phyloP scores from a whole-genome alignment of 1,140 invertebrate genomes.

The Maniola jurtina region DNA sequence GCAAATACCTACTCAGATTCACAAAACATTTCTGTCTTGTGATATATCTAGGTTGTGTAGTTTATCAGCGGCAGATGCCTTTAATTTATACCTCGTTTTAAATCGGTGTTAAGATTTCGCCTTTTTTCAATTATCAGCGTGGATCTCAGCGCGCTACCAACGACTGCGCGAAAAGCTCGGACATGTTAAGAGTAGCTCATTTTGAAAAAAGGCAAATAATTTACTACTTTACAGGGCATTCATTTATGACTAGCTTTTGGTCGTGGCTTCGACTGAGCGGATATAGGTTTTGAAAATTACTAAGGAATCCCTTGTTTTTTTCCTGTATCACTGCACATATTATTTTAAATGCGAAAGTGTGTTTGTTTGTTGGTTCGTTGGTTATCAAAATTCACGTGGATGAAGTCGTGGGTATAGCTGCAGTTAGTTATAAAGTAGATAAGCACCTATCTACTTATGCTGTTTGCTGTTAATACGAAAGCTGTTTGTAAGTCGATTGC shows the following conservation, averaged over 20 bases:
- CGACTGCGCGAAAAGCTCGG: neutral
- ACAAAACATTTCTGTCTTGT: no score
- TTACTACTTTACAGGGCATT: slow-evolving; percentile 1
- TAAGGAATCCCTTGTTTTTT: no score
- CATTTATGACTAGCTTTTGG: neutral
- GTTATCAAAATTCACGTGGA: no score
- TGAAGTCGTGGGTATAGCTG: no score
- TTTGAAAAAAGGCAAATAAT: slow-evolving; percentile 4
- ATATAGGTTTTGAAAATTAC: neutral
- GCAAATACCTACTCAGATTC: no score
- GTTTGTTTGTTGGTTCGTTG: no score
- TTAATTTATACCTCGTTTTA: slow-evolving; percentile 15
- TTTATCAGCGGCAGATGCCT: neutral
- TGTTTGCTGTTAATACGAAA: no score
- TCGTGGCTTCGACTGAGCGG: neutral
- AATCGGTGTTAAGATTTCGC: slow-evolving; percentile 12
- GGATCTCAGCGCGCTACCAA: slow-evolving; percentile 8
- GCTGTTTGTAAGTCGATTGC: no score
- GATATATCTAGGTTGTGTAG: neutral
- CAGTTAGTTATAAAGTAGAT: no score
- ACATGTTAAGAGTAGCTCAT: neutral
- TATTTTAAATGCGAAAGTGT: no score
- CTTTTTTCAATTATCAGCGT: slow-evolving; percentile 12
- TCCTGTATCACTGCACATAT: no score
- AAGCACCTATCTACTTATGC: no score